These are phyloP conservation scores for Felis chaus DNA, from an alignment of 2,113 vertebrate species.

Conservation along the genomic window DNA sequence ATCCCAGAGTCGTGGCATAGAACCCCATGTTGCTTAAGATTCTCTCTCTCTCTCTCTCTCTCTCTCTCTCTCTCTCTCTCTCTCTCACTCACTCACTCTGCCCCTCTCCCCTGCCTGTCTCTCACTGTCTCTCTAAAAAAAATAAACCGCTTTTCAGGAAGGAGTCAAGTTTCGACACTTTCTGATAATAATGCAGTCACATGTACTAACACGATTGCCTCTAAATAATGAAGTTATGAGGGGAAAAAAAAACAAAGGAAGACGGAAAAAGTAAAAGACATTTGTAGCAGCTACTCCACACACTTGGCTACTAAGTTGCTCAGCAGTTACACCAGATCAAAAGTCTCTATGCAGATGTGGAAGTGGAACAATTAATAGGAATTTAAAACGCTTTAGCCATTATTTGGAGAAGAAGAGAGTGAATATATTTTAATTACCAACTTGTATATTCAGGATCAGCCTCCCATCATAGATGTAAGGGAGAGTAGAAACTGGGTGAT, in stretches of 20 bases:
- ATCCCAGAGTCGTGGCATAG: too few species aligned
- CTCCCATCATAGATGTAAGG: not conserved
- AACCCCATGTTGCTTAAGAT: too few species aligned
- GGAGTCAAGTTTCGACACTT: not conserved
- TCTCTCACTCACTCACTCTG: too few species aligned
- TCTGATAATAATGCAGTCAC: not conserved
- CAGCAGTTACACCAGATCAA: not conserved
- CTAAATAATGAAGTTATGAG: not conserved
- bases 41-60: too few species aligned
- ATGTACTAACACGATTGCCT: not conserved
- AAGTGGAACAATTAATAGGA: not conserved
- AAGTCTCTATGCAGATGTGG: not conserved
- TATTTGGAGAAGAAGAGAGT: not conserved
- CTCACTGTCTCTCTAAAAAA: too few species aligned
- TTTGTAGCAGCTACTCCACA: not conserved
- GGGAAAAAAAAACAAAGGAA: not conserved
- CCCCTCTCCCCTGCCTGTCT: too few species aligned
- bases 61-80: too few species aligned
- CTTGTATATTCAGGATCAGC: not conserved
- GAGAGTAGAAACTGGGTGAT: not conserved
- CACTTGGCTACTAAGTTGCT: too few species aligned
- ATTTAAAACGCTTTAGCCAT: not conserved
- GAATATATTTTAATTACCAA: not conserved
- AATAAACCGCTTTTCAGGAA: not conserved
- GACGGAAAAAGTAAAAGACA: not conserved